Percentiles rank a stretch among this genome's conserved stretches.
These are phyloP conservation scores for Strix uralensis DNA, from an alignment of 2,113 vertebrate species.

Conservation along the genomic window DNA sequence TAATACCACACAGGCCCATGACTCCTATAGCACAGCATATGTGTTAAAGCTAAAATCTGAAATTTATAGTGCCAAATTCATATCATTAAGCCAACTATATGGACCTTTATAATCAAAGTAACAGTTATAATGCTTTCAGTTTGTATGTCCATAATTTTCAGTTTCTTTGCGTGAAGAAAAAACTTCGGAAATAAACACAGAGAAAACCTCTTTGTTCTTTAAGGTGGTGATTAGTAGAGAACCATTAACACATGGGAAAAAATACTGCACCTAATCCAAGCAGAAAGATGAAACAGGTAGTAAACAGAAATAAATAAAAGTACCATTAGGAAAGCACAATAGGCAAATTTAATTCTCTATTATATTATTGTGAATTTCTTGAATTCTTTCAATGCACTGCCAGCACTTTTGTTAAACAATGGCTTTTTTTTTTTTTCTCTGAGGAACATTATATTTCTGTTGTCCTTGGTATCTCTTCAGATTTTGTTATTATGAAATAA, in stretches of 20 bases:
- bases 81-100: background rate
- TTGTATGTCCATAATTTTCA: background rate
- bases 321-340: background rate
- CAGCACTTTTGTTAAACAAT: slow-evolving; percentile 9
- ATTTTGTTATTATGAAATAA: slow-evolving; percentile 23
- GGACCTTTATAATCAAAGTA: background rate
- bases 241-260: background rate
- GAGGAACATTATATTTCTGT: slow-evolving; percentile 6
- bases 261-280: background rate
- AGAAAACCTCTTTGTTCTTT: background rate
- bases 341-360: background rate
- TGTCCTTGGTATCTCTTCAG: slow-evolving; percentile 13
- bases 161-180: background rate
- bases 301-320: background rate
- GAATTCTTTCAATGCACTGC: background rate
- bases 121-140: background rate
- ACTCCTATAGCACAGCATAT: background rate
- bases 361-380: background rate
- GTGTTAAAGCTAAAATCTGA: background rate
- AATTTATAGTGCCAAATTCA: background rate
- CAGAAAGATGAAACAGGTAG: background rate
- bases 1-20: background rate
- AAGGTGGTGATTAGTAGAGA: background rate
- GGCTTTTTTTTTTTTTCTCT: background rate
- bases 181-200: background rate